Percentiles rank a stretch among this genome's conserved stretches.
These are phyloP conservation scores for Etheostoma spectabile DNA, from an alignment of 2,113 vertebrate genomes.

Conservation along the genomic window DNA sequence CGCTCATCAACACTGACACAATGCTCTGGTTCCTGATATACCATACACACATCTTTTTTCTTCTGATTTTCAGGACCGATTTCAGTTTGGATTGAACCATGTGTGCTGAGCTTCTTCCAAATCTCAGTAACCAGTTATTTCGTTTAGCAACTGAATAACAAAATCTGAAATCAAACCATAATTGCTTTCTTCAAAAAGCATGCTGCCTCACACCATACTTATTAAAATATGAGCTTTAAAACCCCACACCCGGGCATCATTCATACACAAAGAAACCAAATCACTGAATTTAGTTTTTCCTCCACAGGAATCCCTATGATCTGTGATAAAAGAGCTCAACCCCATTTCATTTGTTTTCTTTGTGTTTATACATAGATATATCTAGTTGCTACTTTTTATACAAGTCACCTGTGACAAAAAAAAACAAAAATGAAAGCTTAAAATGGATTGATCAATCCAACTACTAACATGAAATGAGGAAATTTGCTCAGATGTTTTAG, in stretches of 20 bases:
- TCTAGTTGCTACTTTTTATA: not conserved
- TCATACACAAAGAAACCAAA: not conserved
- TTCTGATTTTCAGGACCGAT: not conserved
- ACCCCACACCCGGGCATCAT: not conserved
- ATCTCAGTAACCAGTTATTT: not conserved
- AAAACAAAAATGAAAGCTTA: not conserved
- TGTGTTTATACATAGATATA: not conserved
- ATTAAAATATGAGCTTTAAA: not conserved
- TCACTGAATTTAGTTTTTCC: not conserved
- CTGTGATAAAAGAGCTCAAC: not conserved
- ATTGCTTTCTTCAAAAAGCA: not conserved
- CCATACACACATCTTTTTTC: not conserved
- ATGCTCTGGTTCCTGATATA: not conserved
- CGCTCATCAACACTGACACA: not conserved
- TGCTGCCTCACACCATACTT: too few relatives aligned
- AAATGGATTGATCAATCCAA: not conserved
- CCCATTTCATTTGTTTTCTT: not conserved
- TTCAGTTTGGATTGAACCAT: not conserved
- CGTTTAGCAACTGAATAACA: not conserved
- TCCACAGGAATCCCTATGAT: not conserved
- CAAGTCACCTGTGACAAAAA: not conserved
- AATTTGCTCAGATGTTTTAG: not conserved
- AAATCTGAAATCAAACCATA: slow-evolving; percentile 5
- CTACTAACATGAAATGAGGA: not conserved
- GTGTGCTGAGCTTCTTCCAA: not conserved